Evolutionary conservation across 2,113 vertebrate species (phyloP).

Genomic region (Indri indri): DNA sequence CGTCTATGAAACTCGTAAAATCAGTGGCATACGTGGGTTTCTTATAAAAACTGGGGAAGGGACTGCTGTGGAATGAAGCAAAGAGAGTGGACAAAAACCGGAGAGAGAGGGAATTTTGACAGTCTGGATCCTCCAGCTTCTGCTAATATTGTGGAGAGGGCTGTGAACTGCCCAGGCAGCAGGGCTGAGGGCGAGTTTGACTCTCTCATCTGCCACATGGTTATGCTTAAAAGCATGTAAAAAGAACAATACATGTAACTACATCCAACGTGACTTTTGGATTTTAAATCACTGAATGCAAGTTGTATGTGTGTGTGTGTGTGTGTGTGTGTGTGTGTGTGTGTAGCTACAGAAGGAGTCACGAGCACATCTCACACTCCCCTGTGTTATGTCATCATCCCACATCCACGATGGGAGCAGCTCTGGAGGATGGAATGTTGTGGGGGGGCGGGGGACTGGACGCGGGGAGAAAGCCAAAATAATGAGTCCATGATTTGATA

Average conservation of each 20-base stretch:
- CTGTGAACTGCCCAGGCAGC: not conserved
- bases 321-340: not conserved
- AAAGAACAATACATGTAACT: not conserved
- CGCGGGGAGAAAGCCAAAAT: not conserved
- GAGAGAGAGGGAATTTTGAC: not conserved
- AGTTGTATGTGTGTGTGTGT: not conserved
- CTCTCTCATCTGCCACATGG: too few relatives aligned
- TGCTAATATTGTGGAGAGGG: not conserved
- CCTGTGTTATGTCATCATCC: rapidly evolving
- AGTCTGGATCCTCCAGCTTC: too few relatives aligned
- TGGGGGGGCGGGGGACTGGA: too few relatives aligned
- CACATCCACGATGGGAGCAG: too few relatives aligned
- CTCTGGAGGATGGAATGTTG: not conserved
- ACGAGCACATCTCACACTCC: not conserved
- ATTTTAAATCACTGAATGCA: not conserved
- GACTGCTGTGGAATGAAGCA: not conserved
- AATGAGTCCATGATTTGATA: not conserved
- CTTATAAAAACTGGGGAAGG: not conserved
- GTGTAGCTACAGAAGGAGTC: not conserved
- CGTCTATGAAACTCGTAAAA: not conserved
- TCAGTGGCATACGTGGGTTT: not conserved
- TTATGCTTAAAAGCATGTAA: not conserved
- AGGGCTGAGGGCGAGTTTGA: not conserved
- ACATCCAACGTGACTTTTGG: not conserved
- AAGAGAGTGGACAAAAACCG: not conserved